These are phyloP conservation scores for Rhopalosiphum maidis DNA, from an alignment of 1,140 invertebrate species.

Conservation along the genomic window DNA sequence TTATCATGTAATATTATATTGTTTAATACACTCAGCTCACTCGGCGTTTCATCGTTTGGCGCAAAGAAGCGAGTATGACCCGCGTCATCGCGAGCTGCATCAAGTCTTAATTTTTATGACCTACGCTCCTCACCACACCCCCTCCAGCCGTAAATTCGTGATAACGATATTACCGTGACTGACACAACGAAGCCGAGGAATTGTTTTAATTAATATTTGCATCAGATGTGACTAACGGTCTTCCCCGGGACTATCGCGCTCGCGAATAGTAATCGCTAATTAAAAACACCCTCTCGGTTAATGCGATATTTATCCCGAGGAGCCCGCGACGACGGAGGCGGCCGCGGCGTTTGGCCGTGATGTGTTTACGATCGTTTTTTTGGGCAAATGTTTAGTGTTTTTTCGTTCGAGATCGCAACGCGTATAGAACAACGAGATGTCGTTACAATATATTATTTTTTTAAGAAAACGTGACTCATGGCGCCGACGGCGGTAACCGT, in stretches of 20 bases:
- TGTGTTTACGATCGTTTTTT: constrained; percentile 53
- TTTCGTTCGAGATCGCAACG: neutral
- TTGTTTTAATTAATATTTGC: constrained; percentile 52
- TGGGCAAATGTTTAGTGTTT: neutral
- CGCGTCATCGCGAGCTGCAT: neutral
- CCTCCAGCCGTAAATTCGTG: neutral
- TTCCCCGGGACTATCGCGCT: neutral
- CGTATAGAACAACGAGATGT: neutral
- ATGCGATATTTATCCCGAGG: neutral
- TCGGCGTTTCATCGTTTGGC: neutral
- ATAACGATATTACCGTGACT: constrained; percentile 28
- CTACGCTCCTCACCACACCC: neutral
- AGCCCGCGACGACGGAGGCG: neutral
- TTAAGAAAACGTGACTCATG: constrained; percentile 43
- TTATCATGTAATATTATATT: neutral
- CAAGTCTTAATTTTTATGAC: constrained; percentile 49
- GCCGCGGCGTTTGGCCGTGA: constrained; percentile 39
- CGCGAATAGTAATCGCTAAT: constrained; percentile 46
- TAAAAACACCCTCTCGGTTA: constrained; percentile 44
- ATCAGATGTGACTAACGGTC: constrained; percentile 56
- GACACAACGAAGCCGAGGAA: constrained; percentile 43
- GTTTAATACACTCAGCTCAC: neutral
- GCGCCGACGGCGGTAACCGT: neutral
- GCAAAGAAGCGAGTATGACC: neutral
- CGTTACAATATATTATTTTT: constrained; percentile 6